These are phyloP conservation scores for Metacarcinus magister DNA, from an alignment of 2,888 invertebrate species.

Conservation along the genomic window DNA sequence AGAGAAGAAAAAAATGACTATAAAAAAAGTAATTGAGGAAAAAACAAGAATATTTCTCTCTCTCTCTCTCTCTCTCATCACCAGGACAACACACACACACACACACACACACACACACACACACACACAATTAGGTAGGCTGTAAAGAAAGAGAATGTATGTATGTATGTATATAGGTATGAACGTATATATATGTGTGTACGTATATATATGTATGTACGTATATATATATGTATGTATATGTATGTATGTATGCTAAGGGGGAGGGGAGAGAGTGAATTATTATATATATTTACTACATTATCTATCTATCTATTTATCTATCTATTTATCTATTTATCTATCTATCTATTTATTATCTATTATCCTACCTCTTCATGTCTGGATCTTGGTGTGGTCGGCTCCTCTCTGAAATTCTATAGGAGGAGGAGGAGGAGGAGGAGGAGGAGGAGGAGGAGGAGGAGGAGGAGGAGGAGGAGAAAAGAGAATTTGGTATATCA, in stretches of 20 bases:
- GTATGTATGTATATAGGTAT: conserved; percentile 52
- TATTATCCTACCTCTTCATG: not conserved
- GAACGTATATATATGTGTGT: conserved; percentile 41
- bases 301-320: not conserved
- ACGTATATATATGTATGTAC: conserved; percentile 10
- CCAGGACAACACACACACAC: conserved; percentile 51
- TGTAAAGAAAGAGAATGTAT: not conserved
- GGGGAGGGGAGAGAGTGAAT: no score
- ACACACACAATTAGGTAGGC: not conserved
- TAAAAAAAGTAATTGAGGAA: not conserved
- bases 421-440: not conserved
- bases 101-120: conserved; percentile 45
- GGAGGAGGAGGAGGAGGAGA: conserved; percentile 9
- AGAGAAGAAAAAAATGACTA: not conserved
- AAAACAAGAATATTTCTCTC: not conserved
- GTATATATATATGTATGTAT: no score
- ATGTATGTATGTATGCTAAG: no score
- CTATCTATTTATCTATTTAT: not conserved
- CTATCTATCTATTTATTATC: not conserved
- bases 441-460: conserved; percentile 31
- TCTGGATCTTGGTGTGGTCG: not conserved
- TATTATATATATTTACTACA: no score
- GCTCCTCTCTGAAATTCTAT: conserved; percentile 33
- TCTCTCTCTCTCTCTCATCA: conserved; percentile 35
- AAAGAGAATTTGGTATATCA: conserved; percentile 20